Base-by-base conservation (phyloP, 2,113 vertebrate genomes). In the Alethe diademata region DNA sequence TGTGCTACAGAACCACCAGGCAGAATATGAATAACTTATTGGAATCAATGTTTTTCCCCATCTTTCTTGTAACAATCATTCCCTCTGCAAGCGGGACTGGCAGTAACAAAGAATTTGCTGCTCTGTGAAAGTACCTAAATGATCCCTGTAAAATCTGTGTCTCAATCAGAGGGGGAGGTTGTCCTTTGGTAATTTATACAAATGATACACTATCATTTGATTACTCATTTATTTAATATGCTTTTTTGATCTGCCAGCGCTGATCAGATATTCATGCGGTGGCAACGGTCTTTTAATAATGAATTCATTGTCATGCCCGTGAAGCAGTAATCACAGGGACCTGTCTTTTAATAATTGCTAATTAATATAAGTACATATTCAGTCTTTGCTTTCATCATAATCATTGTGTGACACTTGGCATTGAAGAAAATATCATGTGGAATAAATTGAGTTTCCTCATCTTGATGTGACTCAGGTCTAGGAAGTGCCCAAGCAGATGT, bases 341-440 rank as follows among this genome's bases (percentile, higher is more conserved):
- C 61, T 90, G 33, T 88, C 67, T 91, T 84, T 64, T 92, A 80
- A 74, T 96, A 97, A 79, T 86, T 97, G 33, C 88, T 96, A 85
- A 95, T 97, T 95, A 96, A 92, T 90, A 72, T 56, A 92, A 96
- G 54, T 83, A 71, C 9, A 54, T 36, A 31, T 90, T 90, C 70
- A 82, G 48, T 71, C n/a, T 92, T 91, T 86, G 22, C 69, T 81
- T 72, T 95, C 79, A 93, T 87, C 47, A 66, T 50, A 83, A 74
- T 94, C 35, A 90, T 64, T 74, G 31, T 57, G 42, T 88, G 93
- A 91, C 51, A 54, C 53, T 92, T 93, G 92, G 38, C 20, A 54
- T 43, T 76, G 51, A 57, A 79, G 51, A 74, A 83, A 90, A 78
- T 38, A 54, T 23, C 2, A 0, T 14, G 43, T 65, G 79, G n/a